A percentile compares a stretch with the other conserved stretches of the same genome.
phyloP scores from a whole-genome alignment of 2,888 invertebrate genomes.

The Eutolmus rufibarbis region DNA sequence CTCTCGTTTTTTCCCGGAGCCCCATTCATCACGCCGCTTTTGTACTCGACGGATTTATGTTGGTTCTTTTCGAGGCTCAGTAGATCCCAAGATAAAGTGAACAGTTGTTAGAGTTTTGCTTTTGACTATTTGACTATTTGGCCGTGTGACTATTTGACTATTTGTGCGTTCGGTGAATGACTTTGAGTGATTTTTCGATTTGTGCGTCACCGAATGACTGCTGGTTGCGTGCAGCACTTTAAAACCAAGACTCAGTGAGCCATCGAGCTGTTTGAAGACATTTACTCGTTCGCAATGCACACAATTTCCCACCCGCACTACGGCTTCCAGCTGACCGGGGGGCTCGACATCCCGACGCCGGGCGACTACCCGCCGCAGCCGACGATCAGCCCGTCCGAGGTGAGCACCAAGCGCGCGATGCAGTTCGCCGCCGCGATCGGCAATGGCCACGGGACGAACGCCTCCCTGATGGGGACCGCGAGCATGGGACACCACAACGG shows the following conservation, averaged over 20 bases:
- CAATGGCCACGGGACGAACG: conserved; percentile 54
- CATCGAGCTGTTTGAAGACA: neutral
- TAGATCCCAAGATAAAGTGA: neutral
- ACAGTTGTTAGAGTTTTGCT: neutral
- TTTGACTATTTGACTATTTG: neutral
- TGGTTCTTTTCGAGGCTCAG: neutral
- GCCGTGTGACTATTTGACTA: neutral
- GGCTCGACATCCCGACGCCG: conserved; percentile 59
- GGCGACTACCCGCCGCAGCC: conserved; percentile 60
- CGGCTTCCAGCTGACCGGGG: conserved; percentile 61
- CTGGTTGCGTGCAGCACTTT: neutral
- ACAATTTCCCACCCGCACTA: conserved; percentile 60
- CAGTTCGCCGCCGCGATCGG: conserved; percentile 61
- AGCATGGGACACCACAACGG: conserved; percentile 60
- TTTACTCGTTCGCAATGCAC: conserved; percentile 48
- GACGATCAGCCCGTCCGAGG: conserved; percentile 56
- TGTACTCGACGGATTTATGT: neutral
- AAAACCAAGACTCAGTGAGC: neutral
- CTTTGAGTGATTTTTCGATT: neutral
- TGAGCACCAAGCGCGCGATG: conserved; percentile 62
- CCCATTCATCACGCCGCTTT: neutral
- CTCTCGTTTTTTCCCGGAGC: neutral
- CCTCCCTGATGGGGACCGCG: conserved; percentile 55
- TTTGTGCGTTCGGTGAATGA: neutral
- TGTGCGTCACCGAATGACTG: neutral